Conservation (phyloP, 2,888 invertebrate species). For the Lithophane leautieri region DNA sequence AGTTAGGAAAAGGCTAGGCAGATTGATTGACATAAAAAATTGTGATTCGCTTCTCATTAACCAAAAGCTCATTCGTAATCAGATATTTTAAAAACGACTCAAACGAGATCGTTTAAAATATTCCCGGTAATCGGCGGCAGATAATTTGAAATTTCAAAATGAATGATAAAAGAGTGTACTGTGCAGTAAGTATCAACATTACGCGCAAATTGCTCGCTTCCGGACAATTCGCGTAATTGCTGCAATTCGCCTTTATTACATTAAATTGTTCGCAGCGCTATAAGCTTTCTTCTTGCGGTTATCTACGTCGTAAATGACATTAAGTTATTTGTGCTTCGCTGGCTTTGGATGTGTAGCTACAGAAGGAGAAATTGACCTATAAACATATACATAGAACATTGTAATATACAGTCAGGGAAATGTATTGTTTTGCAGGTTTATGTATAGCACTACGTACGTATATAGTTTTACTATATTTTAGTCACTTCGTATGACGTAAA, state of each 20-base stretch:
- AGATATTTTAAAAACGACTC: neutral
- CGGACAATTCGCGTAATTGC: conserved; percentile 73
- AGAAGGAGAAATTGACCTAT: neutral
- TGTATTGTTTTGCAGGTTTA: neutral
- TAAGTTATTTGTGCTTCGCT: conserved; percentile 53
- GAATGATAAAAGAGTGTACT: conserved; percentile 46
- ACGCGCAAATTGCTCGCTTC: conserved; percentile 70
- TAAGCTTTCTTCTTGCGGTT: conserved; percentile 62
- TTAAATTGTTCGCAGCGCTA: conserved; percentile 65
- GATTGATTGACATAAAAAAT: too few species aligned
- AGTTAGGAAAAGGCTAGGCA: too few species aligned
- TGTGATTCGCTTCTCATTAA: neutral
- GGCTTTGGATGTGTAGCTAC: conserved; percentile 21
- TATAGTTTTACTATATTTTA: too few species aligned
- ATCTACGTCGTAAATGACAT: conserved; percentile 57
- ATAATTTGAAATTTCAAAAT: conserved; percentile 44
- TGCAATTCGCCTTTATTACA: conserved; percentile 73
- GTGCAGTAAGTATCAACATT: conserved; percentile 61
- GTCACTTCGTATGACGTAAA: too few species aligned
- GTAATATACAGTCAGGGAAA: neutral
- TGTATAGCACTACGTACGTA: neutral
- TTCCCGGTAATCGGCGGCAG: conserved; percentile 26
- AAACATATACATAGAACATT: neutral
- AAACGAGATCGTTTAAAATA: conserved; percentile 35
- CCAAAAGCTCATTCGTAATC: neutral